Conservation (phyloP, 2,797 vertebrate genomes). For the Phoxinus dragarum region DNA sequence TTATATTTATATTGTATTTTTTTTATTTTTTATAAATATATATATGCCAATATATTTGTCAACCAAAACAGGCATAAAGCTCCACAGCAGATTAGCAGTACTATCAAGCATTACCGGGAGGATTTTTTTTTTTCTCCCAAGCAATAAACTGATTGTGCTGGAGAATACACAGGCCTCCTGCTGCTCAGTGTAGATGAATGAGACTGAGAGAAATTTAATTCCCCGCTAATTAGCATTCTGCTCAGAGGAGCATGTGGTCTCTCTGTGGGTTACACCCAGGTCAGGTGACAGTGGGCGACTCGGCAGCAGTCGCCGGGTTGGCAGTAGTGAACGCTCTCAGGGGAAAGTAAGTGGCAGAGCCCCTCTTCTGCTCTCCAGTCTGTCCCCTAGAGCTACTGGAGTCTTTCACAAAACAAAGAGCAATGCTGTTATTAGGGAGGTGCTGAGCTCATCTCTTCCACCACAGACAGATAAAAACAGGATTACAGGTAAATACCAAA, state of each 20-base stretch:
- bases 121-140: slow-evolving; percentile 25
- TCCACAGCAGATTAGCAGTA: slow-evolving; percentile 21
- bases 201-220: slow-evolving; percentile 54
- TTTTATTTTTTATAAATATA: background rate
- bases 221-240: slow-evolving; percentile 58
- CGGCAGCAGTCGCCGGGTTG: slow-evolving; percentile 58
- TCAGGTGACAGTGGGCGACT: slow-evolving; percentile 38
- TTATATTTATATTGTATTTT: background rate
- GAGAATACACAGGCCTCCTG: slow-evolving; percentile 45
- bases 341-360: slow-evolving; percentile 62
- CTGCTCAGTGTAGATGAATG: slow-evolving; percentile 52
- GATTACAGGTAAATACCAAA: slow-evolving; percentile 75
- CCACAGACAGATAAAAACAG: slow-evolving; percentile 70
- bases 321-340: slow-evolving; percentile 39
- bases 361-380: slow-evolving; percentile 68
- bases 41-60: background rate
- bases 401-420: slow-evolving; percentile 73
- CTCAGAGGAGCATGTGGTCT: slow-evolving; percentile 56
- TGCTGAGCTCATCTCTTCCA: slow-evolving; percentile 60
- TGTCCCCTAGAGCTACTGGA: slow-evolving; percentile 72
- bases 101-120: slow-evolving; percentile 18
- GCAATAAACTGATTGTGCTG: slow-evolving; percentile 46
- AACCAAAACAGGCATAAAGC: background rate
- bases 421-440: slow-evolving; percentile 41
- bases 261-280: slow-evolving; percentile 53